Evolutionary conservation across 2,113 vertebrate species (phyloP).

Genomic region (Pseudorectes ferrugineus): DNA sequence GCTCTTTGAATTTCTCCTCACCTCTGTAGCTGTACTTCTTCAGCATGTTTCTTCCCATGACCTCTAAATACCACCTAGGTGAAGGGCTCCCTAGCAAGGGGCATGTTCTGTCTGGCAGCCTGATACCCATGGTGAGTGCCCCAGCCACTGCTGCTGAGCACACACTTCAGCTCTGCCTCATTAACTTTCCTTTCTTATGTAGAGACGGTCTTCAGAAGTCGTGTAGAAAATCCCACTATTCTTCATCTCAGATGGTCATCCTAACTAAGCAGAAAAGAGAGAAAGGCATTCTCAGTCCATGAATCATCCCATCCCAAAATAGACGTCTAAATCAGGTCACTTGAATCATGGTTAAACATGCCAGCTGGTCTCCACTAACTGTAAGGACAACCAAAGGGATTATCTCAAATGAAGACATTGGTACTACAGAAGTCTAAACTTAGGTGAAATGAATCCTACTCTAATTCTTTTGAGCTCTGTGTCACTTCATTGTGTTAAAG

Average conservation of each 20-base stretch:
- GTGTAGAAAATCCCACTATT: not conserved
- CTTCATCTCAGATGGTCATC: not conserved
- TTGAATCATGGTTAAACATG: not conserved
- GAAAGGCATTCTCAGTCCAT: not conserved
- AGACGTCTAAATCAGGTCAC: conserved; percentile 3
- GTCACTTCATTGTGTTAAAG: not conserved
- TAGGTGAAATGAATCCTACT: conserved; percentile 28
- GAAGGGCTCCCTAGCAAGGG: not conserved
- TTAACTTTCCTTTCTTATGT: not conserved
- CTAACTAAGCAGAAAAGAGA: not conserved
- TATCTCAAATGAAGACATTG: not conserved
- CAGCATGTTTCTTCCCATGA: not conserved
- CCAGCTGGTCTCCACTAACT: conserved; percentile 8
- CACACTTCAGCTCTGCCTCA: not conserved
- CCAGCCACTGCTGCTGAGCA: not conserved
- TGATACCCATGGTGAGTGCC: accelerated
- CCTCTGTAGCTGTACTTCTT: not conserved
- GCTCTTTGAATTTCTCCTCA: not conserved
- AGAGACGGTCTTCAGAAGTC: not conserved
- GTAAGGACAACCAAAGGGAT: conserved; percentile 10
- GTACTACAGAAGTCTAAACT: conserved; percentile 8
- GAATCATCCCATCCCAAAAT: conserved; percentile 11
- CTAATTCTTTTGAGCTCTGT: not conserved
- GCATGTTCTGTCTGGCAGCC: not conserved
- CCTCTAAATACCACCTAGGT: not conserved